Evolutionary conservation across 2,797 vertebrate genomes (phyloP).

Genomic region (Coranthus polyacanthus): DNA sequence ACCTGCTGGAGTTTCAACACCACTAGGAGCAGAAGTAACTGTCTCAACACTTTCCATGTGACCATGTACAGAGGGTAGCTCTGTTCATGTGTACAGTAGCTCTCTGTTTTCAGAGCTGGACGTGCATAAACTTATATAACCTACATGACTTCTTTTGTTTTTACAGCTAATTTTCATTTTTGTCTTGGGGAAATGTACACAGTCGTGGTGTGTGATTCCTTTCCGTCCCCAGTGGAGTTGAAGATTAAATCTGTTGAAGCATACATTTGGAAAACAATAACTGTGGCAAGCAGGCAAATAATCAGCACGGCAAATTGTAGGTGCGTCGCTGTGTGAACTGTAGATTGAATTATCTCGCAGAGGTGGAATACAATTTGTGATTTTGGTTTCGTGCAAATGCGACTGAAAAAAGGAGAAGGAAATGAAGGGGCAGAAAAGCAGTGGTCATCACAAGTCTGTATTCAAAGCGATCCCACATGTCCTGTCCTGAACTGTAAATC

Average conservation of each 20-base stretch:
- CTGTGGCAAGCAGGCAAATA: not conserved
- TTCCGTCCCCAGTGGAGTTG: not conserved
- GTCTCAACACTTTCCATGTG: slow-evolving; percentile 59
- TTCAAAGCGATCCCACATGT: slow-evolving; percentile 14
- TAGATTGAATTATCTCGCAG: not conserved
- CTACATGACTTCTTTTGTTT: slow-evolving; percentile 35
- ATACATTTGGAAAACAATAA: slow-evolving; percentile 7
- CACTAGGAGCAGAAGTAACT: slow-evolving; percentile 19
- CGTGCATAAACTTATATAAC: slow-evolving; percentile 41
- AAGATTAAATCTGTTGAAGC: slow-evolving; percentile 4
- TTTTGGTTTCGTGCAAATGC: slow-evolving; percentile 3
- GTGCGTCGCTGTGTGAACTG: not conserved
- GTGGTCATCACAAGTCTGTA: slow-evolving; percentile 19
- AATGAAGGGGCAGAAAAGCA: slow-evolving; percentile 4
- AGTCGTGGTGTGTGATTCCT: not conserved
- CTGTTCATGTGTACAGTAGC: slow-evolving; percentile 61
- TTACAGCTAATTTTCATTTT: slow-evolving; percentile 10
- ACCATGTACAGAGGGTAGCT: slow-evolving; percentile 53
- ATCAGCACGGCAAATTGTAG: not conserved
- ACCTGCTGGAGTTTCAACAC: slow-evolving; percentile 30
- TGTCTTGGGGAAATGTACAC: slow-evolving; percentile 22
- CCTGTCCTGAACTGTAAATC: slow-evolving; percentile 59
- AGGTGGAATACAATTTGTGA: not conserved
- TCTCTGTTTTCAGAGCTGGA: slow-evolving; percentile 55
- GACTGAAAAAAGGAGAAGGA: not conserved